Base-by-base conservation (phyloP, 2,888 invertebrate genomes). In the Aradus depressus region DNA sequence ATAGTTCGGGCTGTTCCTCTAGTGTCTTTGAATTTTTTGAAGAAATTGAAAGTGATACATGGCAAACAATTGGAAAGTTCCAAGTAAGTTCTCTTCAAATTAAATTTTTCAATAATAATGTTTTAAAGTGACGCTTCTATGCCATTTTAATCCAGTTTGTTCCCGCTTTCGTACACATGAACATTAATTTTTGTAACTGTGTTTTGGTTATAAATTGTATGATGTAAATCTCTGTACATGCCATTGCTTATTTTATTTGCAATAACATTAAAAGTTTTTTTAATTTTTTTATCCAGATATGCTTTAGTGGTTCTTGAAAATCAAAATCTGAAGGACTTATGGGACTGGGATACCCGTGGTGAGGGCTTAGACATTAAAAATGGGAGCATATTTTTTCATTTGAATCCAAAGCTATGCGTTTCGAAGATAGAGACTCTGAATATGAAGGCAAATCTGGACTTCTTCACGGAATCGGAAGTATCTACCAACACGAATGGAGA, bases 381-480 rank as follows among this genome's bases (percentile, higher is more conserved):
- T 14, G 90, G 90, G 21, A 75, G 75, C 32, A 72, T 93, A 26
- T 86, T 83, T 68, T 91, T 96, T 67, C 92, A 95, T 65, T 83
- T 85, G 66, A 96, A 96, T 70, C 87, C 89, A 3, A 90, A 89
- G 66, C 73, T 96, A 26, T 96, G 95, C 67, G 72, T 80, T 51
- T 72, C 79, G 52, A 81, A 81, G 63, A 90, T 96, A 56, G 71
- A 79, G 51, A 74, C 75, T 28, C 67, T 87, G 10, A 72, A 73
- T 50, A 67, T 72, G 50, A 74, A 77, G 64, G 75, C 77, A 1
- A 69, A 70, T 31, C 68, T 80, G 32, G 64, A 70, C 0, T 69
- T 74, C 34, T 83, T 84, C 62, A 78, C 77, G 44, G 80, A 82
- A 48, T 72, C 76, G 31, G 91, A 92, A 64, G 87, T 93, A 1